Evolutionary conservation across 2,113 vertebrate genomes (phyloP), one percentile per base, ranked within the genome.

Genomic region (Eolophus roseicapilla): DNA sequence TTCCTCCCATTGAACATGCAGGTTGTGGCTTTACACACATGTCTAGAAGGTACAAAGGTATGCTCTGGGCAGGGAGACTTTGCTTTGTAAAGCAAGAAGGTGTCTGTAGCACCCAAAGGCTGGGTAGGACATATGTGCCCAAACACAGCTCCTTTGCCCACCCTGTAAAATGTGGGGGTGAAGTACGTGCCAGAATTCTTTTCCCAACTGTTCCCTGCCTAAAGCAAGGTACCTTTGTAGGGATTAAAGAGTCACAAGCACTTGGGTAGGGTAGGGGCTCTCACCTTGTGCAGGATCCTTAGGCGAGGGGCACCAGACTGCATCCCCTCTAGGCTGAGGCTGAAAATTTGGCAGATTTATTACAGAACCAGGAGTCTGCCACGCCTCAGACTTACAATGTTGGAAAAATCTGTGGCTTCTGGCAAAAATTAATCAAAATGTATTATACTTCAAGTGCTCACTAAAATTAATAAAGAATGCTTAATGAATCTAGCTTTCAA

Each of bases 111-210:
- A 0, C 20, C 39, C 2, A 2, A 35, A 33, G 23, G 28, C 7
- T 0, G 2, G 69, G 37, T 4, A 13, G 37, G 60, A 78, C 65
- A 17, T 11, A 41, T 41, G 52, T 46, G 41, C 53, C 23, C 73
- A 3, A 29, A 17, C 19, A 2, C 10, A 31, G 17, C 13, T 53
- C 27, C 62, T 53, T 31, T 17, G 1, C n/a, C 57, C 11, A 4
- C 18, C 7, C 35, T 2, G 0, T 12, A 9, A 44, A 44, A 4
- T 0, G 0, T 0, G 1, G n/a, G 39, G 27, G 10, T 16, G 65
- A 60, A 64, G 25, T 2, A 44, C 31, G 13, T 17, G 28, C 49
- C 2, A 2, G 64, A 64, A 39, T 39, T 39, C 53, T 41, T 77
- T 67, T 3, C 75, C 57, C 37, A 10, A 1, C 28, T 0, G 1